Base-by-base conservation (phyloP, 2,888 invertebrate species). In the Ichneumoninae sp. region DNA sequence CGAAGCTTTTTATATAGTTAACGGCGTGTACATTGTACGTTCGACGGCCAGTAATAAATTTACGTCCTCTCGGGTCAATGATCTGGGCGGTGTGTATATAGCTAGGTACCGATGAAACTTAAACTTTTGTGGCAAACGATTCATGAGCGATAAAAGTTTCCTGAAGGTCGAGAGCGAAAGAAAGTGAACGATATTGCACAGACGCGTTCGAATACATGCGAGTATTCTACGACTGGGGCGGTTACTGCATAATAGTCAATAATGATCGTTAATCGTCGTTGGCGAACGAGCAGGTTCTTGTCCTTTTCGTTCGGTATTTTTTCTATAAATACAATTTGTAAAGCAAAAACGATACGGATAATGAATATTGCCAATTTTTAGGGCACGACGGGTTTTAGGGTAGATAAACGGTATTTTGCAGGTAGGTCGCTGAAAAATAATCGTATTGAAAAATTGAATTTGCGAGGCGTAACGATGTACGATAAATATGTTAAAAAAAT, bases 91-190 rank as follows among this genome's bases (percentile, higher is more conserved):
- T 57, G 13, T 57, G 10, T 52, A 19, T n/a, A 52, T 19, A 52
- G 19, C 57, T 10, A 26, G 3, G 13, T 26, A 26, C 26, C 19
- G 57, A 57, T 57, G 10, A 26, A 57, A 57, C 22, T 26, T 57
- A 22, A 22, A 57, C 57, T 57, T 57, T 57, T 26, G 57, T 57
- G 57, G 57, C 22, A 10, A 57, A 26, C 57, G 57, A 57, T 57
- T 57, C 57, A 57, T 57, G 57, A 57, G 3, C 57, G 57, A 57
- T 57, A 57, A 57, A 57, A 57, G 57, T 57, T 57, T 57, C 26
- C 10, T 13, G 57, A 57, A 57, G 57, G 57, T 57, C 57, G 57
- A 22, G 22, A 57, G 13, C 57, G 57, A 22, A 57, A 57, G 57
- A 57, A 57, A 57, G 57, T 57, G 57, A 57, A 57, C 22, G 10